Evolutionary conservation across 2,797 vertebrate genomes (phyloP).

Genomic region (Sorex maritimensis): DNA sequence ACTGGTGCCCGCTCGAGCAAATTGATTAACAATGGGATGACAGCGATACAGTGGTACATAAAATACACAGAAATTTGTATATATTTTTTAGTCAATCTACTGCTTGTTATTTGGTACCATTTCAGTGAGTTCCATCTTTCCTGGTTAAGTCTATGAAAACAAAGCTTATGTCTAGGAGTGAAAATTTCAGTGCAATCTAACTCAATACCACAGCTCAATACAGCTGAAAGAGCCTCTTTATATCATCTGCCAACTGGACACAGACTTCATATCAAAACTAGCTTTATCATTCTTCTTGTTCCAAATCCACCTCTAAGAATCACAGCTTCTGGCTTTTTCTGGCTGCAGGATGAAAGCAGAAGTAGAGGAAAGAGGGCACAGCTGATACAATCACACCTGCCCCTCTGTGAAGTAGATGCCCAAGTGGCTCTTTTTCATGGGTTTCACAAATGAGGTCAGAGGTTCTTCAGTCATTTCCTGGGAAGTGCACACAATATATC

Average conservation of each 20-base stretch:
- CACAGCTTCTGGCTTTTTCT: neutral
- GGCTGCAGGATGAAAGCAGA: neutral
- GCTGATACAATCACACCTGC: neutral
- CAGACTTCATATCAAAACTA: neutral
- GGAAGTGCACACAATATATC: too few species aligned
- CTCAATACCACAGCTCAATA: neutral
- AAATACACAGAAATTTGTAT: neutral
- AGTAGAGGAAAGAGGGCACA: neutral
- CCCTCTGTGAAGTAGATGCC: neutral
- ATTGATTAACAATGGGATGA: too few species aligned
- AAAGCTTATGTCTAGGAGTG: neutral
- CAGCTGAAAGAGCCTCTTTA: neutral
- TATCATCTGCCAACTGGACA: neutral
- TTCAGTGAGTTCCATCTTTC: neutral
- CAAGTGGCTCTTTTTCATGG: neutral
- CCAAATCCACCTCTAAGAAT: neutral
- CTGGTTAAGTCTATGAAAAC: conserved; percentile 27
- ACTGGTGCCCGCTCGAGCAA: too few species aligned
- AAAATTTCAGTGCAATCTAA: neutral
- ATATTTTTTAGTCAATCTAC: neutral
- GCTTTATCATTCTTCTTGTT: neutral
- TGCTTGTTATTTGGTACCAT: neutral
- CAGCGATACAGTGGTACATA: too few species aligned
- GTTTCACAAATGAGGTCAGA: neutral
- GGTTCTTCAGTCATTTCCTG: neutral